Percentiles rank a stretch among this genome's conserved stretches.
Evolutionary conservation across 2,113 vertebrate genomes (phyloP).

Genomic region (Ailuropoda melanoleuca): DNA sequence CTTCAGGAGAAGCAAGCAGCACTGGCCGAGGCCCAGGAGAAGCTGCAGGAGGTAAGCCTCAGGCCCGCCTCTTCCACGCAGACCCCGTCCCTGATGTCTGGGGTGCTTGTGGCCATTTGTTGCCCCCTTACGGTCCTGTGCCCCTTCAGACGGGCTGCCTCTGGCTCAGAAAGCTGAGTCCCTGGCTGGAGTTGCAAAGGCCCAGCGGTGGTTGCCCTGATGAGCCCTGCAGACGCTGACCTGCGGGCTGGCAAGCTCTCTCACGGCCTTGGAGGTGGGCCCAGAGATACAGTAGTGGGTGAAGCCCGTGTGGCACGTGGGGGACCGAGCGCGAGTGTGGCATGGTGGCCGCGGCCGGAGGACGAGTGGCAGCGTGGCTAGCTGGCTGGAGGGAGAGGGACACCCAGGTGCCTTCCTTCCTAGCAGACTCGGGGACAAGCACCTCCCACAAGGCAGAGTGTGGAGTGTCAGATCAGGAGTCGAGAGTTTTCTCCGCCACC

Average conservation of each 20-base stretch:
- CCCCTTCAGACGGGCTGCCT: not conserved
- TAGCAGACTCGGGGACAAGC: not conserved
- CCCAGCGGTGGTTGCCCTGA: not conserved
- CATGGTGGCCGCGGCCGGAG: not conserved
- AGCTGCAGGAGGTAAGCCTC: conserved; percentile 87
- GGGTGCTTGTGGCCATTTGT: not conserved
- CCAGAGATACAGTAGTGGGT: not conserved
- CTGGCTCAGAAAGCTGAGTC: not conserved
- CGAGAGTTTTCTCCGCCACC: not conserved
- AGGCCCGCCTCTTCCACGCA: fast-evolving
- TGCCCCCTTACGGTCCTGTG: not conserved
- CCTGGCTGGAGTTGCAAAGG: not conserved
- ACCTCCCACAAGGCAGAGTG: not conserved
- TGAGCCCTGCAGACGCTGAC: not conserved
- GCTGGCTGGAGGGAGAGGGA: not conserved
- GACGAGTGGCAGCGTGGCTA: not conserved
- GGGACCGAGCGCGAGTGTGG: not conserved
- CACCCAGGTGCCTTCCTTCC: not conserved
- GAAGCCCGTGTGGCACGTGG: not conserved
- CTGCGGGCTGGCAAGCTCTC: not conserved
- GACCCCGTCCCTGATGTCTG: not conserved
- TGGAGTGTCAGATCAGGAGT: not conserved
- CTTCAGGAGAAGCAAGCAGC: conserved; percentile 90
- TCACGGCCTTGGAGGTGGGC: not conserved
- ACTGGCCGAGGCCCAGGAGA: conserved; percentile 89